Conservation (phyloP, 2,888 invertebrate genomes). For the Mallateleia sp. region DNA sequence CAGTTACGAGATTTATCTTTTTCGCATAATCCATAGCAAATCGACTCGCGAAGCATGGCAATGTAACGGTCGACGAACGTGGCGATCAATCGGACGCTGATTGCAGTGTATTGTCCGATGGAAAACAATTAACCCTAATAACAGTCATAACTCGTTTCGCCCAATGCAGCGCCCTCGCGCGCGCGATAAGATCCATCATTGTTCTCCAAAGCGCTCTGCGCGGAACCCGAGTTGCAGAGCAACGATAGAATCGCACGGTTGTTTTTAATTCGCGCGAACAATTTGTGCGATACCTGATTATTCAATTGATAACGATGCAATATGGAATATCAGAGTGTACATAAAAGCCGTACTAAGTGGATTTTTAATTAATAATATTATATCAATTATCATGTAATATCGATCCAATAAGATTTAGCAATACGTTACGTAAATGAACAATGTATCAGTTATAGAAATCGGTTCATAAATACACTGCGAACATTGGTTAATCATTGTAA, state of each 20-base stretch:
- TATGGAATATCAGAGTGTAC: too few relatives aligned
- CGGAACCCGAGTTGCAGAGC: slow-evolving; percentile 65
- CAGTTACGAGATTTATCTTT: slow-evolving; percentile 71
- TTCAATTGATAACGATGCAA: too few relatives aligned
- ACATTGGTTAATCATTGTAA: too few relatives aligned
- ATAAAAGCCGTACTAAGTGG: too few relatives aligned
- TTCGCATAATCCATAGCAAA: slow-evolving; percentile 83
- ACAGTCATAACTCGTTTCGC: slow-evolving; percentile 86
- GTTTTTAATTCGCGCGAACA: too few relatives aligned
- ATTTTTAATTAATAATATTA: too few relatives aligned
- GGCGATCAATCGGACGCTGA: slow-evolving; percentile 81
- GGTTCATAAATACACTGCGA: too few relatives aligned
- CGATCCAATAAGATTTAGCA: too few relatives aligned
- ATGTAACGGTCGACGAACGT: slow-evolving; percentile 79
- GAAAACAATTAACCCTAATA: slow-evolving; percentile 88
- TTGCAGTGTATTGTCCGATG: slow-evolving; percentile 79
- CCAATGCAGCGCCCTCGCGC: slow-evolving; percentile 75
- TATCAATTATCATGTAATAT: too few relatives aligned
- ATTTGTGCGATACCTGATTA: too few relatives aligned
- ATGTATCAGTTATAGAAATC: too few relatives aligned
- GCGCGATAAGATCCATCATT: slow-evolving; percentile 78
- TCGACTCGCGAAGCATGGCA: slow-evolving; percentile 70
- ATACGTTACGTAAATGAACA: too few relatives aligned
- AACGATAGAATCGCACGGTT: slow-evolving; percentile 70
- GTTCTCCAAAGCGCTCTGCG: slow-evolving; percentile 71